These are phyloP conservation scores for Okapia johnstoni DNA, from an alignment of 2,113 vertebrate species.

Conservation along the genomic window DNA sequence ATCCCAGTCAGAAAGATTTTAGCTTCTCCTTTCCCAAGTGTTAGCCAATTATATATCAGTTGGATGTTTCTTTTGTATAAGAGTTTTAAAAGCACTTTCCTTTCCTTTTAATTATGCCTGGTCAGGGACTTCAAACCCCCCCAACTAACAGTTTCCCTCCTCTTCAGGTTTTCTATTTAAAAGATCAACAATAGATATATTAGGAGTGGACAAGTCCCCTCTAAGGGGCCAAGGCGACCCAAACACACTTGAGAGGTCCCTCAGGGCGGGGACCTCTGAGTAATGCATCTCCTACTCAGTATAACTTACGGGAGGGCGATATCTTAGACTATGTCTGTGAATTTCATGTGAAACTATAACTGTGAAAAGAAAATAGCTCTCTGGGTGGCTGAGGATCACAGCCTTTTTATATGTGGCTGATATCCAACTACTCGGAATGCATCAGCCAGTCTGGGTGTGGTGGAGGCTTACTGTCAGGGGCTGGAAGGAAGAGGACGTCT, in stretches of 20 bases:
- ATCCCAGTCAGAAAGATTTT: not conserved
- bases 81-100: not conserved
- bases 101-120: not conserved
- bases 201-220: not conserved
- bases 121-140: not conserved
- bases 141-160: not conserved
- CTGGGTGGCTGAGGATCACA: not conserved
- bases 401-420: not conserved
- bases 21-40: not conserved
- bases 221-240: no score
- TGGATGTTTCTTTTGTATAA: not conserved
- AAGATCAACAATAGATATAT: not conserved
- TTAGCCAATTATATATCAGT: not conserved
- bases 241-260: not conserved
- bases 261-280: not conserved
- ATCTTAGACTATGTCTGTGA: not conserved
- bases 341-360: not conserved
- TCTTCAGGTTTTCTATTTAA: not conserved
- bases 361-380: not conserved
- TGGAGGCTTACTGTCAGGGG: accelerated
- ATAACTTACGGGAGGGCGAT: not conserved
- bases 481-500: not conserved
- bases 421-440: not conserved
- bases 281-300: not conserved
- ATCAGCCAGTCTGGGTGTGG: not conserved